Conservation (phyloP, 2,113 vertebrate species). For the Pterocles burchelli region DNA sequence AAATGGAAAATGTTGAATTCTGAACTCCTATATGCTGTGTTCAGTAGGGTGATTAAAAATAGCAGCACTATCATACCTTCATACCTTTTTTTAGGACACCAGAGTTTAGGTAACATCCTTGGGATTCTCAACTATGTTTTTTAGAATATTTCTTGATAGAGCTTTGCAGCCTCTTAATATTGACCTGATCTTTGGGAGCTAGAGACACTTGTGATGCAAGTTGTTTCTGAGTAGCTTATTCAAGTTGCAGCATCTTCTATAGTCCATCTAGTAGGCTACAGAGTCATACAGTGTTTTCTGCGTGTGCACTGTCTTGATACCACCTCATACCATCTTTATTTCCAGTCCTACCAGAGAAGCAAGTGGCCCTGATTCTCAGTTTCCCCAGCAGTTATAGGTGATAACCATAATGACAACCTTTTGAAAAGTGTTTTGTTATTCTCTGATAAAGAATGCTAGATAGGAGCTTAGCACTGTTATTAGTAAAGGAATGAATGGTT, state of each 20-base stretch:
- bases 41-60: background rate
- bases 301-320: background rate
- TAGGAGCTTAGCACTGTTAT: rapidly evolving
- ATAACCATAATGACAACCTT: background rate
- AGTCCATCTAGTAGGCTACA: rapidly evolving
- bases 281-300: background rate
- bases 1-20: background rate
- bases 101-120: background rate
- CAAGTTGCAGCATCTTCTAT: background rate
- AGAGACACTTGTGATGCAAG: background rate
- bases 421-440: background rate
- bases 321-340: background rate
- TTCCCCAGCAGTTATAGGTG: background rate
- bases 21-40: background rate
- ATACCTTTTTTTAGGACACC: background rate
- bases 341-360: background rate
- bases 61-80: background rate
- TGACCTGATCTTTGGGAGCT: background rate
- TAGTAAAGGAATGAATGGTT: background rate
- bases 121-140: background rate
- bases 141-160: background rate
- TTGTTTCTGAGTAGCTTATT: background rate
- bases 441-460: background rate
- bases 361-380: background rate
- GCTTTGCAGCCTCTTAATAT: background rate